Evolutionary conservation across 23 tunicate genomes (phyloP), one percentile per base, ranked within the genome.

Genomic region (Corella eumyota): DNA sequence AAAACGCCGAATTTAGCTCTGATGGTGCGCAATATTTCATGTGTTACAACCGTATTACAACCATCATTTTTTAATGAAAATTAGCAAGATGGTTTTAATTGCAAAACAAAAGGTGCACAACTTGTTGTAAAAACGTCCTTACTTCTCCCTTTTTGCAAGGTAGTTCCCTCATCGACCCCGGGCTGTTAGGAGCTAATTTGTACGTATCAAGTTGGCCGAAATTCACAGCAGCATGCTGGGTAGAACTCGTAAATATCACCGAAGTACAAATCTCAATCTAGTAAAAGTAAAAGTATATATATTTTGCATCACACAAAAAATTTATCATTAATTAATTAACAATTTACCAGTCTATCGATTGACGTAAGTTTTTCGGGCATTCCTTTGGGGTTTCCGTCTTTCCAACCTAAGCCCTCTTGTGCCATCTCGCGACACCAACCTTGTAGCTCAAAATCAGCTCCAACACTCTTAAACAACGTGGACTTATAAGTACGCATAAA

Each of bases 101-200:
- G 48, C 11, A 9, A 40, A 11, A 40, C 48, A 40, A 40, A 40
- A 11, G 15, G 13, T 11, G 48, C 11, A 40, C 15, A 11, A 11
- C 48, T 11, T 40, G 48, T 9, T 15, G 11, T 40, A 40, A 40
- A 40, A 48, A 48, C 22, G 1, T 11, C 26, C 44, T 52, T 69
- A 83, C 93, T 73, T 83, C 93, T 60, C 93, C 93, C 60, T 57
- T 64, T 50, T 63, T 74, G 77, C 75, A 82, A 20, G 60, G 30
- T 11, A 82, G 93, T 60, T 69, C 0, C 17, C 82, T 58, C 93
- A 83, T 75, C 3, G 71, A 66, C 25, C 59, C 59, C 21, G 93
- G 93, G 1, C 66, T 34, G 71, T 68, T 74, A 20, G 93, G 93
- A 34, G 75, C 48, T 32, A 83, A 74, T 49, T 75, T 79, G 66